A percentile compares a stretch with the other conserved stretches of the same genome.
Conservation (phyloP, 30 jellyfish, hydroid and myxozoan genomes). For the Hydra vulgaris region DNA sequence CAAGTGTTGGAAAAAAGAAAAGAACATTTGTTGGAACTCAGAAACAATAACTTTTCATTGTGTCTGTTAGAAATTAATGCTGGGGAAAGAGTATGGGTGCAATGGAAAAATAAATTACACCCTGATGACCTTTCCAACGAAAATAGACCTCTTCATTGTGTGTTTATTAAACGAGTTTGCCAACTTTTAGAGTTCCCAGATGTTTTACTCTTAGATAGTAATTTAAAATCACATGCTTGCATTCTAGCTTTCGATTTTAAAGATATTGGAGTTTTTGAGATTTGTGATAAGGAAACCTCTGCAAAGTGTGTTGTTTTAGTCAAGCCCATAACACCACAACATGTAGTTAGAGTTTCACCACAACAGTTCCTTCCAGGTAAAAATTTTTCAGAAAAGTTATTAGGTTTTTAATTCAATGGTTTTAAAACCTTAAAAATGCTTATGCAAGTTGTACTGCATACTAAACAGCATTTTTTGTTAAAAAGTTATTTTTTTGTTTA, state of each 20-base stretch:
- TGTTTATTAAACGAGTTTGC: not conserved
- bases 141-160: not conserved
- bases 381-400: not conserved
- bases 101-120: conserved; percentile 17
- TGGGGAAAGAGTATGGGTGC: conserved; percentile 40
- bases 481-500: too few species aligned
- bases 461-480: too few species aligned
- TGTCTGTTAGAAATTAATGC: not conserved
- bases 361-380: conserved; percentile 33
- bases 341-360: conserved; percentile 26
- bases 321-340: conserved; percentile 29
- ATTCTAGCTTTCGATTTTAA: conserved; percentile 10
- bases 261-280: conserved; percentile 30
- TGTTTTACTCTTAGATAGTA: conserved; percentile 1
- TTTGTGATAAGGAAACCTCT: conserved; percentile 20
- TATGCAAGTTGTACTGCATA: too few species aligned
- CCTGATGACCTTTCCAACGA: not conserved
- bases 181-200: conserved; percentile 9
- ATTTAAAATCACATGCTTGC: conserved; percentile 10
- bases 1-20: conserved; percentile 28
- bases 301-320: conserved; percentile 26
- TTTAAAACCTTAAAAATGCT: too few species aligned
- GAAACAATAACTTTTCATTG: conserved; percentile 10
- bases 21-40: conserved; percentile 17
- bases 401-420: not conserved